A percentile compares a stretch with the other conserved stretches of the same genome.
Conservation (phyloP, 2,888 invertebrate species). For the Dermolepida albohirtum region DNA sequence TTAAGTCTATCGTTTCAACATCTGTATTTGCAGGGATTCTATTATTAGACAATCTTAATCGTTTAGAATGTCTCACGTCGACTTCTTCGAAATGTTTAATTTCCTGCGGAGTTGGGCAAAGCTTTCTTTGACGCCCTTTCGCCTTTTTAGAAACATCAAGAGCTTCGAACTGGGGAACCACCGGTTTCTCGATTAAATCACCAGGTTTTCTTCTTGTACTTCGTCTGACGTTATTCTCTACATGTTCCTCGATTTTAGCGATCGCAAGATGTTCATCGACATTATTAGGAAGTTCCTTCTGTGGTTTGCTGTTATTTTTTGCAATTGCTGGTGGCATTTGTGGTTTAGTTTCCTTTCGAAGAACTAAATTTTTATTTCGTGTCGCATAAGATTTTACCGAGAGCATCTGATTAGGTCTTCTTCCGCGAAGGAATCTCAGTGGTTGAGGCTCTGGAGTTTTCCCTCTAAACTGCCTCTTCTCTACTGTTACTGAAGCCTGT, state of each 20-base stretch:
- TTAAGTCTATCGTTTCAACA: constrained; percentile 39
- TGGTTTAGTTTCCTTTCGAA: background rate
- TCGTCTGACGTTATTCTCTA: constrained; percentile 23
- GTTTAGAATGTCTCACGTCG: constrained; percentile 28
- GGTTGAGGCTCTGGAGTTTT: constrained; percentile 13
- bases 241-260: constrained; percentile 14
- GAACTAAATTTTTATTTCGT: constrained; percentile 31
- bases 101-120: background rate
- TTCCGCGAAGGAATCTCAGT: constrained; percentile 14
- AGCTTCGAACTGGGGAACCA: background rate
- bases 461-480: background rate
- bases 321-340: background rate
- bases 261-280: constrained; percentile 13
- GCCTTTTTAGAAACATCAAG: background rate
- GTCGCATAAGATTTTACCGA: constrained; percentile 30
- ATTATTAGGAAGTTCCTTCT: constrained; percentile 3
- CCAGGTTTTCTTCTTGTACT: constrained; percentile 33
- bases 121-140: constrained; percentile 13
- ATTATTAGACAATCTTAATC: constrained; percentile 32
- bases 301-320: background rate
- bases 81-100: constrained; percentile 19
- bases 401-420: constrained; percentile 28
- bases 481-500: background rate
- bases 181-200: constrained; percentile 8
- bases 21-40: constrained; percentile 2